phyloP scores from a whole-genome alignment of 2,888 invertebrate species.

The Dicranocentrus wangi region DNA sequence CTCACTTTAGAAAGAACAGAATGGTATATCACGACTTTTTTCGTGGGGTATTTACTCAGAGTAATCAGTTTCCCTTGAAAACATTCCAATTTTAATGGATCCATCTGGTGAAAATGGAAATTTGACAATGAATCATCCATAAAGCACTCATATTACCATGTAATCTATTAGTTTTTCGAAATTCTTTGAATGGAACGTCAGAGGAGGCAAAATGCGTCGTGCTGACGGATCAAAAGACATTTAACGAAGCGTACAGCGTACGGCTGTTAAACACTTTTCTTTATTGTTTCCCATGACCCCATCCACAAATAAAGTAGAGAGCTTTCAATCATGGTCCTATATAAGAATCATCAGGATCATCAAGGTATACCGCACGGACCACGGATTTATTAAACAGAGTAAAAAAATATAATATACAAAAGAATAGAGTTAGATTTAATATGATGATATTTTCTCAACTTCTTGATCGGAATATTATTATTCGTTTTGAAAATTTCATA shows the following conservation, averaged over 20 bases:
- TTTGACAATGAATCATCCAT: slow-evolving; percentile 51
- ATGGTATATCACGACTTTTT: slow-evolving; percentile 59
- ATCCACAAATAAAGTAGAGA: slow-evolving; percentile 36
- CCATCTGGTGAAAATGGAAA: slow-evolving; percentile 42
- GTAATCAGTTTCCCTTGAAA: background rate
- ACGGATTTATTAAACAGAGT: background rate
- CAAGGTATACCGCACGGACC: too few relatives aligned
- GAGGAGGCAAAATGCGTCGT: slow-evolving; percentile 54
- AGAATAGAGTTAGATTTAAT: too few relatives aligned
- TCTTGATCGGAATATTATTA: background rate
- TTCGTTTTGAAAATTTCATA: slow-evolving; percentile 26
- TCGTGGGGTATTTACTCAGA: background rate
- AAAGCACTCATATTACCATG: slow-evolving; percentile 49
- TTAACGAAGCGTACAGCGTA: slow-evolving; percentile 23
- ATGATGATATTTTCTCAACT: too few relatives aligned
- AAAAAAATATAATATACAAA: too few relatives aligned
- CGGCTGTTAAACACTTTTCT: background rate
- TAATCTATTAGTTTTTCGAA: slow-evolving; percentile 35
- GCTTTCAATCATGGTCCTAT: too few relatives aligned
- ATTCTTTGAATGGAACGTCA: slow-evolving; percentile 46
- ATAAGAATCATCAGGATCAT: too few relatives aligned
- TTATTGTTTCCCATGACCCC: slow-evolving; percentile 60
- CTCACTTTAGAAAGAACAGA: slow-evolving; percentile 47
- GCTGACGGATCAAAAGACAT: slow-evolving; percentile 37
- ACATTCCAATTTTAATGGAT: slow-evolving; percentile 42